Base-by-base conservation (phyloP, 1,140 invertebrate genomes). In the Trachelipus rathkii region DNA sequence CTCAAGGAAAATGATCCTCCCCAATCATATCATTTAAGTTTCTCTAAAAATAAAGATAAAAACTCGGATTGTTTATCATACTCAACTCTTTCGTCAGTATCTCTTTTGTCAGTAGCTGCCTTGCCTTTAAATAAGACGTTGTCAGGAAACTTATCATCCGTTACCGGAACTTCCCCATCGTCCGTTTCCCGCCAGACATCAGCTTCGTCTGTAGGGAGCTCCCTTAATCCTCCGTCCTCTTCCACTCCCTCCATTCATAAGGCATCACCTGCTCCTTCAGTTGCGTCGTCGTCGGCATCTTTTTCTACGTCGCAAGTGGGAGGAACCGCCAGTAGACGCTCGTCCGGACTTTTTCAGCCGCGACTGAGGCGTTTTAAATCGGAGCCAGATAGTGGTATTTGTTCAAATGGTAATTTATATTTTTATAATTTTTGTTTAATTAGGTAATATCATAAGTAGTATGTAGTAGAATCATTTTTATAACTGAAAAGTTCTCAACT, bases 181-280 rank as follows among this genome's bases (percentile, higher is more conserved):
- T 78, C 74, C 70, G 75, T 78, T 66, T 74, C 76, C 72, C 67
- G 68, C 69, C 70, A 74, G 46, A 68, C 78, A 9, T 21, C 72
- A n/a, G 66, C 78, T 46, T 15, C 68, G 11, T 70, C 68, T 33
- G 21, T 70, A 21, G 19, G 19, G 10, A 21, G 11, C 19, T 72
- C 68, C 76, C 72, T 74, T 72, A 53, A 13, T 70, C 68, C 24
- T 24, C 44, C 69, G 24, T 24, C 44, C 69, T 21, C 68, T 0
- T 70, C 68, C 68, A 21, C 24, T 21, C 21, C 68, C 23, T 70
- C 68, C 68, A 11, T 70, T 21, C 24, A 13, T 21, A 21, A 70
- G 19, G 10, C 24, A 44, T 71, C 60, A 9, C 43, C 66, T 50
- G 19, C 72, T 53, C 45, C 43, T 43, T n/a, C 23, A 3, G 67